Percentiles rank a stretch among this genome's conserved stretches.
These are phyloP conservation scores for Gallinago jamesoni DNA, from an alignment of 2,113 vertebrate genomes.

Conservation along the genomic window DNA sequence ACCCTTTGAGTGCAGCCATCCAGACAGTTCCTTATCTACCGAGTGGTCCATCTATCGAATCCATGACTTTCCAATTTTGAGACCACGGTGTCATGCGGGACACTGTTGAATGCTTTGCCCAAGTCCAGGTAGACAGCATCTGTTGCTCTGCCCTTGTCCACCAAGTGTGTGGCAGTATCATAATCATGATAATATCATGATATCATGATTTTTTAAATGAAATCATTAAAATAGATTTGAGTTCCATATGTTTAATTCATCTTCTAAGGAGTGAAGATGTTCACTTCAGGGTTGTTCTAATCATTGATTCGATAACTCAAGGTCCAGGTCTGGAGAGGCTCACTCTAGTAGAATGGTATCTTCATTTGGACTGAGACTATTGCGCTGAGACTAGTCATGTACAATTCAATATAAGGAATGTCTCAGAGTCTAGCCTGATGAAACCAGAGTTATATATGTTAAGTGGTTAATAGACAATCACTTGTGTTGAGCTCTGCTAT, in stretches of 20 bases:
- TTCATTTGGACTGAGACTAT: not conserved
- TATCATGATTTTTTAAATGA: not conserved
- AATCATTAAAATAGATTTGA: not conserved
- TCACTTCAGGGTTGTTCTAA: not conserved
- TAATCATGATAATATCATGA: too few relatives aligned
- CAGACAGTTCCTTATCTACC: too few relatives aligned
- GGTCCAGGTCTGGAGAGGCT: not conserved
- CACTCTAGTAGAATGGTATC: not conserved
- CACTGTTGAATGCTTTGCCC: too few relatives aligned
- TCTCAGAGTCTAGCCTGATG: not conserved
- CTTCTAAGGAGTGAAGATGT: not conserved
- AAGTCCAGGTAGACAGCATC: too few relatives aligned
- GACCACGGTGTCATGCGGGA: too few relatives aligned
- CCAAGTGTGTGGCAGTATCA: too few relatives aligned
- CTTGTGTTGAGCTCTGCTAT: accelerated
- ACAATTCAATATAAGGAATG: not conserved
- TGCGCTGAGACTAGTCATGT: not conserved
- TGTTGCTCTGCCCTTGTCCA: too few relatives aligned
- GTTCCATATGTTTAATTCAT: not conserved
- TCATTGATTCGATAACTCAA: not conserved
- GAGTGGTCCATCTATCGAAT: too few relatives aligned
- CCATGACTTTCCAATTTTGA: too few relatives aligned
- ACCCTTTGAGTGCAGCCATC: too few relatives aligned
- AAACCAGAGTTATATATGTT: not conserved
- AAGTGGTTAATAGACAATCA: not conserved